These are phyloP conservation scores for Taurulus bubalis DNA, from an alignment of 2,113 vertebrate genomes.

Conservation along the genomic window DNA sequence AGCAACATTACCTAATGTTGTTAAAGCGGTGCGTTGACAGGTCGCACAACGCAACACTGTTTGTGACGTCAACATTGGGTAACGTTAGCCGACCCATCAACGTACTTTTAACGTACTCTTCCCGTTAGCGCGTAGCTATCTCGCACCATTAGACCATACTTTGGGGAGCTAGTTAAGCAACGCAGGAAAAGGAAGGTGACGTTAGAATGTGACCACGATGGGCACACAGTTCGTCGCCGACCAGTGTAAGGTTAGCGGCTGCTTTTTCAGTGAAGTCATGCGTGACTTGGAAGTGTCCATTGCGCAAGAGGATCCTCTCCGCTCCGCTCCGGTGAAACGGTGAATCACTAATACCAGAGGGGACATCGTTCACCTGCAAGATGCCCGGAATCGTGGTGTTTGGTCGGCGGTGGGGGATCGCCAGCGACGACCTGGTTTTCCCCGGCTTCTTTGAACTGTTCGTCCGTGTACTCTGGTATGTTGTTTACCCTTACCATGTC, in stretches of 20 bases:
- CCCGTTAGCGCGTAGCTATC: not conserved
- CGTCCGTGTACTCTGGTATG: conserved; percentile 89
- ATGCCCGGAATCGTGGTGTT: conserved; percentile 94
- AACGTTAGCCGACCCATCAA: too few relatives aligned
- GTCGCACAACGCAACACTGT: not conserved
- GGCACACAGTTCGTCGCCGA: not conserved
- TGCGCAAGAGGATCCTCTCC: not conserved
- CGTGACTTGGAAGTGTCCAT: not conserved
- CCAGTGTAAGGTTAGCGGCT: not conserved
- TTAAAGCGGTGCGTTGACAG: not conserved
- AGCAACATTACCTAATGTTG: not conserved
- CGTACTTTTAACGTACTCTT: not conserved
- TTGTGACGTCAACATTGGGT: not conserved
- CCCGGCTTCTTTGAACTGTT: conserved; percentile 90
- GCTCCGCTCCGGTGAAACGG: not conserved
- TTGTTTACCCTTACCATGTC: not conserved
- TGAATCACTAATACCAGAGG: too few relatives aligned
- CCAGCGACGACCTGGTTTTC: conserved; percentile 96
- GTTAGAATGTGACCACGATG: not conserved
- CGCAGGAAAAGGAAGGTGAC: not conserved
- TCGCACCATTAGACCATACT: not conserved
- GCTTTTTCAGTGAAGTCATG: conserved; percentile 48
- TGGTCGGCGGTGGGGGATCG: conserved; percentile 93
- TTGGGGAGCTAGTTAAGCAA: not conserved
- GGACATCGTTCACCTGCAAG: not conserved